Base-by-base conservation (phyloP, 1,140 invertebrate species). In the Plodia interpunctella region DNA sequence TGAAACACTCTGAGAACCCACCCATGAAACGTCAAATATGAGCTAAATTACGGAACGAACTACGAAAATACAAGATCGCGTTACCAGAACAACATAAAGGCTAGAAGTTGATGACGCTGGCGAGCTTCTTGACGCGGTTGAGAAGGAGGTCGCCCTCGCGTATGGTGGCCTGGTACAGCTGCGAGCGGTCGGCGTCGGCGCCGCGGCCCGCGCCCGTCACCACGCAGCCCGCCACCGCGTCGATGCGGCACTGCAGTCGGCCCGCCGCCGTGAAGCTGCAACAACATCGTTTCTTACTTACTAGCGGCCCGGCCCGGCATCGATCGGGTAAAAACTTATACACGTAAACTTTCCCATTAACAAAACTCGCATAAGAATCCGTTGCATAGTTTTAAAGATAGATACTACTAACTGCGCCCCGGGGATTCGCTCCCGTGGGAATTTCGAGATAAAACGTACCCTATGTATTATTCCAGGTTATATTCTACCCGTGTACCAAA, bases 131-230 rank as follows among this genome's bases (percentile, higher is more conserved):
- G 68, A 99, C 97, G 78, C 98, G 92, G 85, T 99, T 99, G 35
- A 99, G 92, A 3, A 99, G 92, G 56, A 99, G 92, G 91, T 99
- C 99, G 8, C 99, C 99, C 90, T 99, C 97, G 80, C 99, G 99
- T 59, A 99, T 98, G 69, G 97, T 98, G 5, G 97, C 95, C 91
- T 99, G 98, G 90, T 99, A 99, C 55, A 95, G 92, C 57, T 92
- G 91, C 35, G 86, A 86, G 56, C 89, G 81, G 71, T 90, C 89
- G 6, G 87, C 95, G 94, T 89, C 99, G 94, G 70, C 98, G 91
- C 91, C 98, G 30, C 83, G 80, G 94, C 32, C 98, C 94, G 70
- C 98, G 91, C 91, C 99, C 21, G 98, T 99, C 90, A 99, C 98
- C 8, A 99, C 98, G 78, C 99, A 97, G 13, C 98, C 98, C 52